Conservation (phyloP, 2,888 invertebrate genomes). For the Tetramorium bicarinatum region DNA sequence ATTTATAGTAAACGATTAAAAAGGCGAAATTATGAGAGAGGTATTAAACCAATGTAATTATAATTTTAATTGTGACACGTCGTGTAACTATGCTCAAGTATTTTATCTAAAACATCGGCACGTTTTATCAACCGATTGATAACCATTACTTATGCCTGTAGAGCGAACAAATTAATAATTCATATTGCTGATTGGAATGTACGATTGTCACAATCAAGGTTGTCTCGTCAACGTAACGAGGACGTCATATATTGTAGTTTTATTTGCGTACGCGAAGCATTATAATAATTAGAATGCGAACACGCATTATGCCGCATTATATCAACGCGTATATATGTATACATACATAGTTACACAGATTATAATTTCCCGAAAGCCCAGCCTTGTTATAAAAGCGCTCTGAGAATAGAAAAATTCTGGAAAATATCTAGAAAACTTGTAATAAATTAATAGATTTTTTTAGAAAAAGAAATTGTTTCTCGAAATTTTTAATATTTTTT, state of each 20-base stretch:
- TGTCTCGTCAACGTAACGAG: slow-evolving; percentile 36
- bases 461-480: neutral
- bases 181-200: slow-evolving; percentile 39
- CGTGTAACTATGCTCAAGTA: neutral
- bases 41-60: neutral
- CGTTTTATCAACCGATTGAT: slow-evolving; percentile 5
- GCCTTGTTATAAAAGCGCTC: neutral
- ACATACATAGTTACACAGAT: neutral
- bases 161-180: slow-evolving; percentile 64
- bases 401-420: neutral
- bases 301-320: slow-evolving; percentile 24
- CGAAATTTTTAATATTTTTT: neutral
- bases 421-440: neutral
- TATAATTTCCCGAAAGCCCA: neutral
- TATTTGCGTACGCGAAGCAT: slow-evolving; percentile 40
- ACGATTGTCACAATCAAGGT: slow-evolving; percentile 44
- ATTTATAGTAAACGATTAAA: neutral
- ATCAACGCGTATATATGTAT: too few relatives aligned
- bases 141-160: slow-evolving; percentile 8
- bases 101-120: neutral
- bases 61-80: neutral
- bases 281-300: slow-evolving; percentile 52
- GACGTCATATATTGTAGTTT: slow-evolving; percentile 20
- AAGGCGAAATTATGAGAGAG: neutral
- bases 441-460: neutral